These are phyloP conservation scores for Pavo muticus DNA, from an alignment of 2,113 vertebrate genomes.

Conservation along the genomic window DNA sequence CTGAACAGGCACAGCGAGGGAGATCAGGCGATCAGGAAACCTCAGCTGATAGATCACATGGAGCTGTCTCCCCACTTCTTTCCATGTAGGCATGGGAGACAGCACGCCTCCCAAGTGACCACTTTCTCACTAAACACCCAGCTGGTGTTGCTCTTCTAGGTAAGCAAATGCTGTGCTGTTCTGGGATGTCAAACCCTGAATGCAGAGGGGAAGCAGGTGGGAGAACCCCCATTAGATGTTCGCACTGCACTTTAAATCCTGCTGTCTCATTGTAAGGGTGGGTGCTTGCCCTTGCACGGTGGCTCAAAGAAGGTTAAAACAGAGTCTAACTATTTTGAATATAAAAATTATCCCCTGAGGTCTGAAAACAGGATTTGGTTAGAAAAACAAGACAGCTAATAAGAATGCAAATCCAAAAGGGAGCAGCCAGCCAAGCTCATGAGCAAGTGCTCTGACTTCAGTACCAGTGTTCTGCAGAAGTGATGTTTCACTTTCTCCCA, in stretches of 20 bases:
- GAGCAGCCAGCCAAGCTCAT: neutral
- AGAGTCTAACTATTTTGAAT: neutral
- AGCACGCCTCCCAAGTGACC: neutral
- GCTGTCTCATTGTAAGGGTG: neutral
- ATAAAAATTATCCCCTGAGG: neutral
- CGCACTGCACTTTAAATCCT: neutral
- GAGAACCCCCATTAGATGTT: neutral
- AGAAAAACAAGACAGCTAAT: neutral
- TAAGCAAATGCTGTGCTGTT: neutral
- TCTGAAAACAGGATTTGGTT: neutral
- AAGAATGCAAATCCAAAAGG: neutral
- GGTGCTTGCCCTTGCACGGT: neutral
- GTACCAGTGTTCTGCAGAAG: neutral
- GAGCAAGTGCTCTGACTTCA: constrained; percentile 18
- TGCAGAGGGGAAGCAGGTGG: neutral
- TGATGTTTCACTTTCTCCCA: neutral
- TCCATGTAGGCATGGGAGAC: neutral
- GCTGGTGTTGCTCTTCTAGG: neutral
- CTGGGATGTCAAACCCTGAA: neutral
- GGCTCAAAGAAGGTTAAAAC: neutral
- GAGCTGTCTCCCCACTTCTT: neutral
- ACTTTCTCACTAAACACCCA: neutral
- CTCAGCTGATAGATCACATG: constrained; percentile 56
- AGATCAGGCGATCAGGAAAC: constrained; percentile 25
- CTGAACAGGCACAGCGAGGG: constrained; percentile 23